Evolutionary conservation across 2,888 invertebrate species (phyloP).

Genomic region (Gonocerus acuteangulatus): DNA sequence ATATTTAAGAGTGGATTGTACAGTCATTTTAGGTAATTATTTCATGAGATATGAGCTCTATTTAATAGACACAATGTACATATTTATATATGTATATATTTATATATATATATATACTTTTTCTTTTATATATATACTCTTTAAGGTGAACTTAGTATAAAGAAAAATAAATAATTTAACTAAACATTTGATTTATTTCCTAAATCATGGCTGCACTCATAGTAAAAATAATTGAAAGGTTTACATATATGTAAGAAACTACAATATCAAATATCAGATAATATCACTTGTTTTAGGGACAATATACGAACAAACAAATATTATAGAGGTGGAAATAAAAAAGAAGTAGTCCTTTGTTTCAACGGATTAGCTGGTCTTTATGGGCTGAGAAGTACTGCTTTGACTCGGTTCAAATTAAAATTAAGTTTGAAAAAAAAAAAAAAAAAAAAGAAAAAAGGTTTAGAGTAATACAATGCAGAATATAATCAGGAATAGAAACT

Average conservation of each 20-base stretch:
- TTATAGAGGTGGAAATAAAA: neutral
- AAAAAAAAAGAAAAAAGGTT: too few species aligned
- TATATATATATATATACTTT: slow-evolving; percentile 6
- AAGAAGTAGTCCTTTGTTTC: slow-evolving; percentile 19
- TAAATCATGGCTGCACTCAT: slow-evolving; percentile 1
- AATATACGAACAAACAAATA: too few species aligned
- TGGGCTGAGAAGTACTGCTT: neutral
- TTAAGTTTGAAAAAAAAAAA: too few species aligned
- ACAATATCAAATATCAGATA: slow-evolving; percentile 6
- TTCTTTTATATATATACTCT: neutral
- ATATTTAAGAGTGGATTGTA: slow-evolving; percentile 34
- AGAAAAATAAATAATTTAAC: slow-evolving; percentile 18
- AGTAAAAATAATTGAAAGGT: too few species aligned
- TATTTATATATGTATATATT: slow-evolving; percentile 25
- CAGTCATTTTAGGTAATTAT: slow-evolving; percentile 32
- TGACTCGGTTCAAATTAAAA: too few species aligned
- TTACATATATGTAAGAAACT: slow-evolving; percentile 4
- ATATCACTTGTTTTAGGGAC: neutral
- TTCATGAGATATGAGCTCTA: slow-evolving; percentile 35
- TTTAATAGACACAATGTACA: slow-evolving; percentile 24
- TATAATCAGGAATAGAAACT: too few species aligned
- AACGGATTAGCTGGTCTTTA: slow-evolving; percentile 11
- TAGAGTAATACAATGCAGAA: too few species aligned
- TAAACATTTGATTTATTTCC: slow-evolving; percentile 13
- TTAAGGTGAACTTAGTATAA: slow-evolving; percentile 17